Percentiles rank a stretch among this genome's conserved stretches.
Conservation (phyloP, 2,797 vertebrate genomes). For the Schizothorax lantsangensis region DNA sequence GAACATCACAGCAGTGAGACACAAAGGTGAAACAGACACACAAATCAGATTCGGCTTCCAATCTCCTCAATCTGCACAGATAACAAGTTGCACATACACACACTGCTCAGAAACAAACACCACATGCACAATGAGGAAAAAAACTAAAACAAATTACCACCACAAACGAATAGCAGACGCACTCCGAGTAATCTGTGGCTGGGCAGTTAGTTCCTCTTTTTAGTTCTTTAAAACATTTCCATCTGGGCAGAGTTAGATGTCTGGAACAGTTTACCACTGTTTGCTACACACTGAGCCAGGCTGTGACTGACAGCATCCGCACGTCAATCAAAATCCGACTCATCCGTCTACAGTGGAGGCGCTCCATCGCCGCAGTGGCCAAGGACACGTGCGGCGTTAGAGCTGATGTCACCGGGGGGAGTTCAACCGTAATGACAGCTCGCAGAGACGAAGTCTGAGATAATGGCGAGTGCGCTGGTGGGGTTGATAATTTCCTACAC, state of each 20-base stretch:
- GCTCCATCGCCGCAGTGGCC: conserved; percentile 28
- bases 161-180: conserved; percentile 41
- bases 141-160: conserved; percentile 38
- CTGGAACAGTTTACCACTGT: conserved; percentile 47
- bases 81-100: conserved; percentile 38
- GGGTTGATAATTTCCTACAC: conserved; percentile 38
- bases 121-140: conserved; percentile 17
- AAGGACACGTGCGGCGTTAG: conserved; percentile 32
- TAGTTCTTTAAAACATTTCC: conserved; percentile 56
- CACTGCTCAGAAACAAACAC: conserved; percentile 33
- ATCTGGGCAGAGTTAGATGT: conserved; percentile 50
- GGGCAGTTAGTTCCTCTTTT: conserved; percentile 50
- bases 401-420: conserved; percentile 15
- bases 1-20: conserved; percentile 27
- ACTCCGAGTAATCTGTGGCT: conserved; percentile 31
- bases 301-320: conserved; percentile 47
- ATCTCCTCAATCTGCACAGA: conserved; percentile 50
- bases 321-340: conserved; percentile 46
- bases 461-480: conserved; percentile 12
- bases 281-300: conserved; percentile 36
- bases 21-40: conserved; percentile 38
- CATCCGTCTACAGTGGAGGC: conserved; percentile 19
- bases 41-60: conserved; percentile 48
- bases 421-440: conserved; percentile 42
- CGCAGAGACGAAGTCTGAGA: conserved; percentile 33